Conservation (phyloP, 92 coral and sea anemone species). For the Heliopora coerulea region DNA sequence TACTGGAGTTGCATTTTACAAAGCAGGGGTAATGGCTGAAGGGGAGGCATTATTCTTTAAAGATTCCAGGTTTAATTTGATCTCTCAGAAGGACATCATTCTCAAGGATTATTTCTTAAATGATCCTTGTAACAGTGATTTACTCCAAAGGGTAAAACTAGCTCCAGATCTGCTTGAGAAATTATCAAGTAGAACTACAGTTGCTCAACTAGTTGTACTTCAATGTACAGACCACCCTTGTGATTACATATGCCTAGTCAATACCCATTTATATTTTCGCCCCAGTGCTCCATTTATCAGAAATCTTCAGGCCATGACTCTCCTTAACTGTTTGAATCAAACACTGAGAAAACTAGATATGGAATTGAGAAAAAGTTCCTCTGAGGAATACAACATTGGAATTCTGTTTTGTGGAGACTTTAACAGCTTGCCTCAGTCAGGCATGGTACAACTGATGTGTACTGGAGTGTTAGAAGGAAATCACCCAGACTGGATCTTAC, state of each 20-base stretch:
- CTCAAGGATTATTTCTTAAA: slow-evolving; percentile 57
- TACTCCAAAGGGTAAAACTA: slow-evolving; percentile 64
- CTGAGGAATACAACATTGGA: slow-evolving; percentile 48
- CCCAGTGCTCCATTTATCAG: slow-evolving; percentile 86
- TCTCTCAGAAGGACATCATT: slow-evolving; percentile 63
- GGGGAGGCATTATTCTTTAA: slow-evolving; percentile 85
- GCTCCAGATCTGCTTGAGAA: slow-evolving; percentile 61
- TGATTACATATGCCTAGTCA: slow-evolving; percentile 66
- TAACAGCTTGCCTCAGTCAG: slow-evolving; percentile 76
- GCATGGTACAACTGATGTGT: slow-evolving; percentile 62
- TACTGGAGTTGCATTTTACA: slow-evolving; percentile 66
- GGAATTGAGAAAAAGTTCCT: background rate
- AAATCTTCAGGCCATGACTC: slow-evolving; percentile 67
- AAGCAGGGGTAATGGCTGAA: slow-evolving; percentile 86
- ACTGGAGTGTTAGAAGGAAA: slow-evolving; percentile 50
- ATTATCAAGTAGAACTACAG: slow-evolving; percentile 61
- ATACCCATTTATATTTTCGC: slow-evolving; percentile 81
- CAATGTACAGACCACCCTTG: slow-evolving; percentile 46
- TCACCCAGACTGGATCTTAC: slow-evolving; percentile 78
- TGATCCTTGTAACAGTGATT: slow-evolving; percentile 56
- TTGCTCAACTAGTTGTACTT: slow-evolving; percentile 71
- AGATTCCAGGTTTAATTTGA: slow-evolving; percentile 66
- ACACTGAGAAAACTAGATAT: slow-evolving; percentile 44
- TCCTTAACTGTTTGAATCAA: slow-evolving; percentile 63
- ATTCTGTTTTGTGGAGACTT: slow-evolving; percentile 89